These are phyloP conservation scores for Megaceryle maxima DNA, from an alignment of 2,113 vertebrate genomes.

Conservation along the genomic window DNA sequence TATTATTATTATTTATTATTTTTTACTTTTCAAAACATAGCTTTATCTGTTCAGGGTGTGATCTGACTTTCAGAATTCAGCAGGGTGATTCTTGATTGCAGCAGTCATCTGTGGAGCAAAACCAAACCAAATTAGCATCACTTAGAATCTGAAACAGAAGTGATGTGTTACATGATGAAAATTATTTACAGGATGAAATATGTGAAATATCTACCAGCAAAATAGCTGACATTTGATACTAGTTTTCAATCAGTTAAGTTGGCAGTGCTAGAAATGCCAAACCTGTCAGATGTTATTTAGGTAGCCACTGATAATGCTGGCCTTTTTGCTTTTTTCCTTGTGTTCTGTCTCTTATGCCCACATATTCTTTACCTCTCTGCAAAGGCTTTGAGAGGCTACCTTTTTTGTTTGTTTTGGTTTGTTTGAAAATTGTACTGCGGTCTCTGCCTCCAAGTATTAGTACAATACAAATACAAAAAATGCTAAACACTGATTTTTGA, in stretches of 20 bases:
- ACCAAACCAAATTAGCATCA: neutral
- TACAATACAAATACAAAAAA: neutral
- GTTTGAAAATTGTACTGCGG: neutral
- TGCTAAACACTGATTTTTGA: neutral
- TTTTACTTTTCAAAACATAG: neutral
- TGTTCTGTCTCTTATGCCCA: neutral
- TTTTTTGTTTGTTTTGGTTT: neutral
- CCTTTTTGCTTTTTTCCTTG: neutral
- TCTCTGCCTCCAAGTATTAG: neutral
- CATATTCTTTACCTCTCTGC: neutral
- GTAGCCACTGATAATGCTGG: neutral
- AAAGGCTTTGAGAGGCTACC: neutral
- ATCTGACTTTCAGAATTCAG: neutral
- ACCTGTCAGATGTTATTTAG: neutral
- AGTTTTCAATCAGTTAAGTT: neutral
- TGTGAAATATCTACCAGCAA: constrained; percentile 12
- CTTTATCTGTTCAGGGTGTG: neutral
- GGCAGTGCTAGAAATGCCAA: neutral
- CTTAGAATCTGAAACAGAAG: neutral
- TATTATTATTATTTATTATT: no score
- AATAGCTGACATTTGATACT: neutral
- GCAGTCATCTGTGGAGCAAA: neutral
- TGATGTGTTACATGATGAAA: neutral
- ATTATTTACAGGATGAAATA: neutral
- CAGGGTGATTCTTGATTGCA: neutral